Percentiles rank a stretch among this genome's conserved stretches.
These are phyloP conservation scores for Ceriagrion tenellum DNA, from an alignment of 2,888 invertebrate genomes.

Conservation along the genomic window DNA sequence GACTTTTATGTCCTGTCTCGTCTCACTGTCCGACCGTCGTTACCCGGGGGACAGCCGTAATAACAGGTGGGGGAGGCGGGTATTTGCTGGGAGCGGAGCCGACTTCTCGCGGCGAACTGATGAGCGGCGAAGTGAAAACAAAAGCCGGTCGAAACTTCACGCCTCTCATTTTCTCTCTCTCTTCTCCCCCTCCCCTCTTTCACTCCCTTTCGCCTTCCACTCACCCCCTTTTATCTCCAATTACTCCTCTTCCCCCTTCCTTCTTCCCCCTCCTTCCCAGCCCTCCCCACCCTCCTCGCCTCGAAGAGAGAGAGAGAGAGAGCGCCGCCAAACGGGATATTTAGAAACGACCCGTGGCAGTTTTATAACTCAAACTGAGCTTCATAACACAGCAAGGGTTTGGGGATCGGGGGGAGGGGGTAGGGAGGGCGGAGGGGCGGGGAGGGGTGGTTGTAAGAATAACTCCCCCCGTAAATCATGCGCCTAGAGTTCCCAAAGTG, in stretches of 20 bases:
- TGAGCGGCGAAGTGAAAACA: background rate
- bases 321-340: background rate
- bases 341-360: conserved; percentile 26
- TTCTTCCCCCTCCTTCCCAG: too few relatives aligned
- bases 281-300: background rate
- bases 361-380: conserved; percentile 23
- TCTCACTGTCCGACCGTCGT: background rate
- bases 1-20: too few relatives aligned
- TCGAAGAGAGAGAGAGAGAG: background rate
- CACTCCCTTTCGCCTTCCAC: background rate
- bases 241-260: background rate
- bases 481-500: background rate
- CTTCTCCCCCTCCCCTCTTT: background rate
- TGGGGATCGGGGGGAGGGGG: background rate
- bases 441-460: too few relatives aligned
- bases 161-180: background rate
- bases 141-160: background rate
- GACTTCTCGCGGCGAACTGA: too few relatives aligned
- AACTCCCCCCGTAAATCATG: background rate
- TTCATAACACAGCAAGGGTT: background rate
- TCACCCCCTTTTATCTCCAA: background rate
- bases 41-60: too few relatives aligned
- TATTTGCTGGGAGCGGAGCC: too few relatives aligned
- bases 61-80: too few relatives aligned
- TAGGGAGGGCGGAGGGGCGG: too few relatives aligned